A percentile compares a stretch with the other conserved stretches of the same genome.
phyloP scores from a whole-genome alignment of 2,888 invertebrate genomes.

The Lottia scabra region DNA sequence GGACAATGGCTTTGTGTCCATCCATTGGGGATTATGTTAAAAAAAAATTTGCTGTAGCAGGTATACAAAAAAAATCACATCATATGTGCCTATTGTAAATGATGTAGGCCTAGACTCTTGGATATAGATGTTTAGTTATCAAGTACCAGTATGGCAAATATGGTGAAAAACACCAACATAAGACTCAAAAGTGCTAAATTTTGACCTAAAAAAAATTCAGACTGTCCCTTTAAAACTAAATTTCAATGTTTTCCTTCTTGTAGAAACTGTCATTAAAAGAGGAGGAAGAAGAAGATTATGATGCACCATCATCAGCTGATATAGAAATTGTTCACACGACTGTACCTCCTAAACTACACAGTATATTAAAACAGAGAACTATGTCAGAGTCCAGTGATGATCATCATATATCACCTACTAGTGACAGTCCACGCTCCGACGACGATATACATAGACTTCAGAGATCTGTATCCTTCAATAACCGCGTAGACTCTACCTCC shows the following conservation, averaged over 20 bases:
- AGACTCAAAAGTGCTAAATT: no score
- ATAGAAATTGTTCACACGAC: constrained; percentile 59
- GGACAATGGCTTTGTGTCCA: neutral
- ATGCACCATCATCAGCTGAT: constrained; percentile 48
- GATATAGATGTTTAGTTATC: no score
- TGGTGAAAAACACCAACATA: no score
- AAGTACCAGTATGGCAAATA: no score
- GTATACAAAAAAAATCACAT: no score
- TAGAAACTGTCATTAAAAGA: constrained; percentile 23
- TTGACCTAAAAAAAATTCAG: no score
- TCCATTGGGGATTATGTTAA: no score
- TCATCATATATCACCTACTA: constrained; percentile 14
- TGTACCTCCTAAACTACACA: constrained; percentile 48
- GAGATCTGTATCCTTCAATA: constrained; percentile 65
- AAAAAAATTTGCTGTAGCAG: no score
- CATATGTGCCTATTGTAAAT: no score
- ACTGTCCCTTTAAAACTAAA: no score
- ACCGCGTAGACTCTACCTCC: constrained; percentile 59
- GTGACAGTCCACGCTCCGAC: constrained; percentile 27
- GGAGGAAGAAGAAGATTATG: constrained; percentile 38
- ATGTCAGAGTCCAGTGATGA: constrained; percentile 73
- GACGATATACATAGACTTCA: constrained; percentile 33
- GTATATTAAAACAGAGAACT: constrained; percentile 68
- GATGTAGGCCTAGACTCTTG: no score
- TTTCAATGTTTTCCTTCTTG: neutral